A percentile compares a stretch with the other conserved stretches of the same genome.
Conservation (phyloP, 2,113 vertebrate genomes). For the Ictalurus punctatus region DNA sequence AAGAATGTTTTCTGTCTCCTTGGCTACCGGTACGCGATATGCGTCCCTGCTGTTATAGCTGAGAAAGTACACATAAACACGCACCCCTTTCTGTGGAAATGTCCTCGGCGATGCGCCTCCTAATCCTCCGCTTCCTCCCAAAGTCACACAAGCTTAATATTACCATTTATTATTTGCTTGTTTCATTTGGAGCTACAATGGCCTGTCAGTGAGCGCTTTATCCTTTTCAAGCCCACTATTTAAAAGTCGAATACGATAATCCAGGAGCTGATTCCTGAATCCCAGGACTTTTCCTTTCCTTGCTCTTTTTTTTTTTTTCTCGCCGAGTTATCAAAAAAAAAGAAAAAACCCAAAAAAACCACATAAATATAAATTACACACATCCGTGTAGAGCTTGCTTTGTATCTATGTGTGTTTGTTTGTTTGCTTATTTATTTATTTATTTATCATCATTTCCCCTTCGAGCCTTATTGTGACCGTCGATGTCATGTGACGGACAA, state of each 20-base stretch:
- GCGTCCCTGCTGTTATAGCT: background rate
- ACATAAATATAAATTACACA: slow-evolving; percentile 76
- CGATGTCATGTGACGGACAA: slow-evolving; percentile 80
- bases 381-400: slow-evolving; percentile 71
- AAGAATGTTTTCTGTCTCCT: background rate
- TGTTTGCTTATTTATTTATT: background rate
- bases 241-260: slow-evolving; percentile 79
- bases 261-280: slow-evolving; percentile 77
- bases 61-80: background rate
- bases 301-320: background rate
- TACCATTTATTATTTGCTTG: slow-evolving; percentile 80
- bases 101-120: slow-evolving; percentile 56
- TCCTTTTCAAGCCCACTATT: slow-evolving; percentile 73
- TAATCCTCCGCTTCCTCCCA: slow-evolving; percentile 73
- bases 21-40: background rate
- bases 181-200: slow-evolving; percentile 79
- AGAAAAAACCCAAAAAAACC: too few relatives aligned
- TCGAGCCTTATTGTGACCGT: slow-evolving; percentile 77
- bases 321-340: slow-evolving; percentile 46
- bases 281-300: slow-evolving; percentile 54
- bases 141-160: slow-evolving; percentile 81
- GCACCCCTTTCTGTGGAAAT: slow-evolving; percentile 18
- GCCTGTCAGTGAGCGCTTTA: slow-evolving; percentile 73
- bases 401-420: background rate
- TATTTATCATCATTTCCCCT: background rate